Percentiles rank a stretch among this genome's conserved stretches.
Conservation (phyloP, 1,140 invertebrate genomes). For the Eumaeus atala region DNA sequence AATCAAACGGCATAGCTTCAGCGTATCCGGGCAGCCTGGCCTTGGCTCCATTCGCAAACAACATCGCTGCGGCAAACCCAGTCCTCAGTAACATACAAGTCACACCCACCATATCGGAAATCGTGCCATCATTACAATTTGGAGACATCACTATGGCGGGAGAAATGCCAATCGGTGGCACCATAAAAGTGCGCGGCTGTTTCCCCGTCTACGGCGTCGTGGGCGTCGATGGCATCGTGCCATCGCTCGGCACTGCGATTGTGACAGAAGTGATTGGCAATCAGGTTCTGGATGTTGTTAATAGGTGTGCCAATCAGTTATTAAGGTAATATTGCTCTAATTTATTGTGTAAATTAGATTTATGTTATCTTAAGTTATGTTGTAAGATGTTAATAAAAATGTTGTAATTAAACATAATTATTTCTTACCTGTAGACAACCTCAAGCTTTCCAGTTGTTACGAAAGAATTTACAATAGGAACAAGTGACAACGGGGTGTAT, state of each 20-base stretch:
- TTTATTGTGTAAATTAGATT: conserved; percentile 10
- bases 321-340: conserved; percentile 17
- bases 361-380: conserved; percentile 8
- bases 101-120: conserved; percentile 41
- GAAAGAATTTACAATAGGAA: no score
- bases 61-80: conserved; percentile 14
- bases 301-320: conserved; percentile 28
- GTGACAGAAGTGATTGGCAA: conserved; percentile 32
- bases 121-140: conserved; percentile 46
- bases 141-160: conserved; percentile 52
- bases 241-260: conserved; percentile 43
- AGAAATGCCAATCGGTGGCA: conserved; percentile 51
- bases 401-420: background rate
- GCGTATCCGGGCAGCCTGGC: conserved; percentile 15
- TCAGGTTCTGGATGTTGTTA: conserved; percentile 32
- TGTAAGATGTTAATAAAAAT: conserved; percentile 13
- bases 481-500: no score
- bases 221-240: conserved; percentile 44
- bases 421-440: background rate
- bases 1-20: conserved; percentile 11
- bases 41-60: conserved; percentile 1
- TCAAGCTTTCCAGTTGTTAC: no score
- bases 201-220: conserved; percentile 58
- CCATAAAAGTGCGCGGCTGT: conserved; percentile 52
- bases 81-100: conserved; percentile 33